These are phyloP conservation scores for Mormyrus proboscirostris DNA, from an alignment of 2,797 vertebrate genomes.

Conservation along the genomic window DNA sequence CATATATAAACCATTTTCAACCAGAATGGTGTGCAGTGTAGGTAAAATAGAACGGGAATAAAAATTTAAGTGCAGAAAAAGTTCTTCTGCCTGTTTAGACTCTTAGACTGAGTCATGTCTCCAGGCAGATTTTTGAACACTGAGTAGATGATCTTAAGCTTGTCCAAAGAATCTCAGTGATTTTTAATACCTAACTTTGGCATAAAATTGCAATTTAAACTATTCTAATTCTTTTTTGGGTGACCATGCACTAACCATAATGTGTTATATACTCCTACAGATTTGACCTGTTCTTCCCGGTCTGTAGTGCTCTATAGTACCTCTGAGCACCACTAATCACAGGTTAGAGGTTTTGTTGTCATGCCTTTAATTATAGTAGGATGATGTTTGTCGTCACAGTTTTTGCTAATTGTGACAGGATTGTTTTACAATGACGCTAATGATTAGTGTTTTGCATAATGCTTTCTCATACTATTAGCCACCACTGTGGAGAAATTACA, in stretches of 20 bases:
- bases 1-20: not conserved
- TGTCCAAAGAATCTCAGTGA: not conserved
- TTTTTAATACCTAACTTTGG: not conserved
- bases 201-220: not conserved
- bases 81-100: not conserved
- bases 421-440: not conserved
- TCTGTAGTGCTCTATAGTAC: not conserved
- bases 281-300: not conserved
- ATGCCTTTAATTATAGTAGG: not conserved
- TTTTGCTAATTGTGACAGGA: not conserved
- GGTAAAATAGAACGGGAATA: not conserved
- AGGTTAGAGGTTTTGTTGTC: not conserved
- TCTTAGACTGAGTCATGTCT: not conserved
- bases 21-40: not conserved
- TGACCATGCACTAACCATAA: not conserved
- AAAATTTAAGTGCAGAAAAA: not conserved
- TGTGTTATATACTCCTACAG: not conserved
- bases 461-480: not conserved
- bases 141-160: not conserved
- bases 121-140: not conserved
- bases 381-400: not conserved
- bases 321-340: not conserved
- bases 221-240: not conserved
- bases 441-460: not conserved
- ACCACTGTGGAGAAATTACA: not conserved